Conservation (phyloP, 2,113 vertebrate species). For the Onychostruthus taczanowskii region DNA sequence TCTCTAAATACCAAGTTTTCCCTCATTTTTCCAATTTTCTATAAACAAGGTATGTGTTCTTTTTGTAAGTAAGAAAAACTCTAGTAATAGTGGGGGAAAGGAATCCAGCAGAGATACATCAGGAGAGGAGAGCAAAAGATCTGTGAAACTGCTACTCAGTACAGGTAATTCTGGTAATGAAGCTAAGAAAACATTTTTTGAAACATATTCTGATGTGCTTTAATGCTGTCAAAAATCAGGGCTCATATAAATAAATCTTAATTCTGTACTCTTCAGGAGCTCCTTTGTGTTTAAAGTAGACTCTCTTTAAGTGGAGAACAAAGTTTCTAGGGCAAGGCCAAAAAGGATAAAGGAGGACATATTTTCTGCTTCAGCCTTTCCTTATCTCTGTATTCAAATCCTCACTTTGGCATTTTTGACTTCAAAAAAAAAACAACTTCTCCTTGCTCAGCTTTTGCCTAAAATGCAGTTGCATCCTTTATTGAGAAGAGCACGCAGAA, state of each 20-base stretch:
- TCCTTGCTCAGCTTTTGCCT: background rate
- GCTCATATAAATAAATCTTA: background rate
- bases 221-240: background rate
- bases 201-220: background rate
- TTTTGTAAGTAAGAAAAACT: background rate
- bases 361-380: background rate
- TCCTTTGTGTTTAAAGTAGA: background rate
- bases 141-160: background rate
- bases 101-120: background rate
- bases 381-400: background rate
- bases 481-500: background rate
- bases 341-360: background rate
- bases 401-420: background rate
- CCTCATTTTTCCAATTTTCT: background rate
- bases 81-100: background rate
- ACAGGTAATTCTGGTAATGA: background rate
- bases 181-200: background rate
- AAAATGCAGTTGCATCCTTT: background rate
- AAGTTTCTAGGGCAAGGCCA: background rate
- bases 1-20: background rate
- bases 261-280: background rate
- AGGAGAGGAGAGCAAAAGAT: background rate
- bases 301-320: background rate
- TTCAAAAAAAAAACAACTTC: background rate
- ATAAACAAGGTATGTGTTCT: background rate